phyloP scores from a whole-genome alignment of 2,797 vertebrate species.

The Gymnoscopelus microlampas region DNA sequence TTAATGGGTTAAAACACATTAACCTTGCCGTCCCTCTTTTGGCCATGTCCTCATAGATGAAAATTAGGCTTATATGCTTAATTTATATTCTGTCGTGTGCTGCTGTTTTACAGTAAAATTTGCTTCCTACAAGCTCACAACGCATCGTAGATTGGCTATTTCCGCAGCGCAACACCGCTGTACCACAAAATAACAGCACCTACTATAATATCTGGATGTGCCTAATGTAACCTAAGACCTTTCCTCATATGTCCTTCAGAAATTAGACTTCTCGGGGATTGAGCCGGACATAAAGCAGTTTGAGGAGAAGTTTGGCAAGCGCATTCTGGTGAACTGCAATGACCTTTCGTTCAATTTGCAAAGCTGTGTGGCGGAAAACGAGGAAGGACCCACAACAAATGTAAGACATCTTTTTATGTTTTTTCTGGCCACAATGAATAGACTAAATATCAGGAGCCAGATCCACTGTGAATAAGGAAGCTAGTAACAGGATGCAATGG shows the following conservation, averaged over 20 bases:
- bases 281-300: slow-evolving; percentile 95
- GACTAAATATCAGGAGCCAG: slow-evolving; percentile 28
- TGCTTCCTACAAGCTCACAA: too few species aligned
- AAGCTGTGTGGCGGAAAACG: slow-evolving; percentile 96
- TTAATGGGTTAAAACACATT: too few species aligned
- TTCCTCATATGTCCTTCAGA: slow-evolving; percentile 76
- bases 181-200: not conserved
- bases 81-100: too few species aligned
- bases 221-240: not conserved
- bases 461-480: slow-evolving; percentile 11
- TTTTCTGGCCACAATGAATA: slow-evolving; percentile 13
- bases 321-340: slow-evolving; percentile 94
- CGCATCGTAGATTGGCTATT: too few species aligned
- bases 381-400: slow-evolving; percentile 98
- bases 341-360: slow-evolving; percentile 98
- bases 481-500: slow-evolving; percentile 14
- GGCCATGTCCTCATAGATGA: too few species aligned
- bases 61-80: too few species aligned
- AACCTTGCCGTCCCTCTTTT: too few species aligned
- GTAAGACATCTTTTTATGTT: slow-evolving; percentile 73
- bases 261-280: slow-evolving; percentile 92
- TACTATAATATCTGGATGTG: slow-evolving; percentile 4
- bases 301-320: slow-evolving; percentile 97
- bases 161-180: not conserved
- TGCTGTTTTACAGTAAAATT: too few species aligned